phyloP scores from a whole-genome alignment of 1,140 invertebrate genomes.

The Pseudomyrmex dendroicus region DNA sequence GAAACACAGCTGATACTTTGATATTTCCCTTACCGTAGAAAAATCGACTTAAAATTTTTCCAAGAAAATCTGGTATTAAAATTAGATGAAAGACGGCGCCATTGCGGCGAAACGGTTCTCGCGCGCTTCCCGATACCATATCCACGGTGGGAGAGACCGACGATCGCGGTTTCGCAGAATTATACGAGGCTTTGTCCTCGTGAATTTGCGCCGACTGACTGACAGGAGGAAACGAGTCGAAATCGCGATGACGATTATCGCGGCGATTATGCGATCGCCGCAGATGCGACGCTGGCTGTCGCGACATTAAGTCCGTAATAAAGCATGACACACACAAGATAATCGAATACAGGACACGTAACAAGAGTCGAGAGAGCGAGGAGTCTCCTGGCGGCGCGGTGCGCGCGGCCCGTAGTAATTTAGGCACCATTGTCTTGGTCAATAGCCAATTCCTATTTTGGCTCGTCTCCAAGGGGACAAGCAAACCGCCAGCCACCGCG shows the following conservation, averaged over 20 bases:
- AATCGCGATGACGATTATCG: slow-evolving; percentile 59
- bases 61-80: not conserved
- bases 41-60: not conserved
- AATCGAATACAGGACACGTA: slow-evolving; percentile 84
- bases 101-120: no score
- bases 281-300: slow-evolving; percentile 74
- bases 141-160: no score
- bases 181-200: slow-evolving; percentile 37
- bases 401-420: slow-evolving; percentile 77
- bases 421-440: slow-evolving; percentile 83
- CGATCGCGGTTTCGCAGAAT: slow-evolving; percentile 21
- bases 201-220: slow-evolving; percentile 46
- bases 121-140: no score
- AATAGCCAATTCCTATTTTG: slow-evolving; percentile 85
- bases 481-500: slow-evolving; percentile 74
- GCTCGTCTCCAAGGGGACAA: slow-evolving; percentile 80
- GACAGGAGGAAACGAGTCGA: not conserved
- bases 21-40: not conserved
- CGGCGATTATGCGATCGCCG: slow-evolving; percentile 54
- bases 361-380: slow-evolving; percentile 75
- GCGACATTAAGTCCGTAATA: slow-evolving; percentile 80
- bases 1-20: not conserved
- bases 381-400: slow-evolving; percentile 73
- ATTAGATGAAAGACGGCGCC: not conserved
- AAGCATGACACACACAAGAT: slow-evolving; percentile 80